Base-by-base conservation (phyloP, 2,797 vertebrate species). In the Syngnathus acus region DNA sequence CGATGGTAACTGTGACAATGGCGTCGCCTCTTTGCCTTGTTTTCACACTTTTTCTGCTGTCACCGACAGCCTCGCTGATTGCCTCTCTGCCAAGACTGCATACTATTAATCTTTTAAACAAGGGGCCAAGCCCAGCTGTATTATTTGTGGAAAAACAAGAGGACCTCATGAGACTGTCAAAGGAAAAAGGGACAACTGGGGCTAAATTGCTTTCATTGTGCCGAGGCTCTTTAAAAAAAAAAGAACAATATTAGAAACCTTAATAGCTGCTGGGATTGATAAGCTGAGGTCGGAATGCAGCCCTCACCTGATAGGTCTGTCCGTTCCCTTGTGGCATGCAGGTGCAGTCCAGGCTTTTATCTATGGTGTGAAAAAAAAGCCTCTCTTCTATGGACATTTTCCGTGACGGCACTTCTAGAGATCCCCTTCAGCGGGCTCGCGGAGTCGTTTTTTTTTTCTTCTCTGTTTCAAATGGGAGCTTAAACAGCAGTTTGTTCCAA, bases 71-170 rank as follows among this genome's bases (percentile, higher is more conserved):
- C 81, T 83, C 73, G 43, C 78, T 78, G 86, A 84, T 87, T 88
- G 83, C 79, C 76, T 80, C 82, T 86, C 79, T 81, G 80, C 83
- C 81, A 78, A 83, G 78, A 82, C 79, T 72, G 83, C 80, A 75
- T 89, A 83, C 84, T 86, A 84, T 90, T 89, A 84, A 89, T 90
- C 82, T 89, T 89, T 89, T 85, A 88, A 88, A 86, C 86, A 86
- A 84, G 82, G 76, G 79, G 78, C 62, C n/a, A 68, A 78, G 82
- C 83, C 75, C 76, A 70, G 85, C 78, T 61, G 81, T 72, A 78
- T 87, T 87, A 86, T 87, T 82, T 84, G 80, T 70, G 65, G 76
- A 80, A 75, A 87, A 77, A 73, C 62, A 51, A 79, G 70, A 82
- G 74, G 73, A 77, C 74, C 73, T 62, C 75, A 78, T 77, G 85